Evolutionary conservation across 2,888 invertebrate species (phyloP).

Genomic region (Scaptomyza flava): DNA sequence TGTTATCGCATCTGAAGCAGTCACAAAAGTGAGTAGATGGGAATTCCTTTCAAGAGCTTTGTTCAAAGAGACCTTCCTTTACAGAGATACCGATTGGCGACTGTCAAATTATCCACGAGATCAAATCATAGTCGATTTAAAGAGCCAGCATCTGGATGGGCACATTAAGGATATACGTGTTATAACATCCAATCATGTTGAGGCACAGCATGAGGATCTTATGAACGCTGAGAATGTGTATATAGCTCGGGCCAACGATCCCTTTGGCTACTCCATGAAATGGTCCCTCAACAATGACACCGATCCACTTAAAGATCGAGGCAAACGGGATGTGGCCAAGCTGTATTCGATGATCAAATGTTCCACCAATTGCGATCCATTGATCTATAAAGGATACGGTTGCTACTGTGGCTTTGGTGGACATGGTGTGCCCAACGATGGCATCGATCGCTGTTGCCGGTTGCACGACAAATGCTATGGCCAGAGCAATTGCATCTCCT

Average conservation of each 20-base stretch:
- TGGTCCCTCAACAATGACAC: constrained; percentile 74
- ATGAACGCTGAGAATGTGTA: constrained; percentile 74
- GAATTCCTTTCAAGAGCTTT: background rate
- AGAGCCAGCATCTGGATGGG: constrained; percentile 56
- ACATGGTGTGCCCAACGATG: constrained; percentile 91
- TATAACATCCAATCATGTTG: constrained; percentile 27
- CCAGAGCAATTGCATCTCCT: constrained; percentile 90
- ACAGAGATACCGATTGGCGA: constrained; percentile 35
- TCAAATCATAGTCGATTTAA: constrained; percentile 52
- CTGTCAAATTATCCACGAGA: constrained; percentile 45
- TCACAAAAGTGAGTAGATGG: constrained; percentile 55
- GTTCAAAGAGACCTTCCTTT: background rate
- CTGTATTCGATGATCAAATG: constrained; percentile 94
- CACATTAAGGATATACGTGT: constrained; percentile 60
- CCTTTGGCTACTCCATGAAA: constrained; percentile 83
- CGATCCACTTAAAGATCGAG: constrained; percentile 84
- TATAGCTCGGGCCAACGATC: constrained; percentile 83
- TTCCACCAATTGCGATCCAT: constrained; percentile 93
- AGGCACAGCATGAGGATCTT: constrained; percentile 45
- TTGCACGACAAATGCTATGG: constrained; percentile 95
- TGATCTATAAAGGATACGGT: constrained; percentile 93
- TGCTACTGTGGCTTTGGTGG: constrained; percentile 96
- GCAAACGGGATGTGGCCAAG: constrained; percentile 90
- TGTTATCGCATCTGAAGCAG: constrained; percentile 47
- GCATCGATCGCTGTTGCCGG: constrained; percentile 92